Percentiles rank a stretch among this genome's conserved stretches.
Evolutionary conservation across 2,888 invertebrate species (phyloP).

Genomic region (Malacosoma neustria): DNA sequence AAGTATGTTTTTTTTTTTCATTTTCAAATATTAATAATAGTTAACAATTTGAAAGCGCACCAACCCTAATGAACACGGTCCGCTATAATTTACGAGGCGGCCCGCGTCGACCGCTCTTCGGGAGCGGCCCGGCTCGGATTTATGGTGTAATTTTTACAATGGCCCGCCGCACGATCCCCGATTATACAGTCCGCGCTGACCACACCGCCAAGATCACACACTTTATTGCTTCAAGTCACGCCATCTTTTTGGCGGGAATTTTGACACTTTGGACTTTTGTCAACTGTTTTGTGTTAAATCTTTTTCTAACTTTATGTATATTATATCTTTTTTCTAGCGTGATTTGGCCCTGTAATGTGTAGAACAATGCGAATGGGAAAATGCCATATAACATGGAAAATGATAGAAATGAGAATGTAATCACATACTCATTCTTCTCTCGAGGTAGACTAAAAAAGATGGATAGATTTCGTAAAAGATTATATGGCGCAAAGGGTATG

Average conservation of each 20-base stretch:
- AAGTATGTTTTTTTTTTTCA: no score
- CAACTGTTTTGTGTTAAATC: no score
- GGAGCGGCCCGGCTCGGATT: slow-evolving; percentile 52
- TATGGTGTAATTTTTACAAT: slow-evolving; percentile 66
- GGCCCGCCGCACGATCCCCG: slow-evolving; percentile 27
- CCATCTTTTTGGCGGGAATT: no score
- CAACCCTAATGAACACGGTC: slow-evolving; percentile 8
- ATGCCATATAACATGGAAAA: background rate
- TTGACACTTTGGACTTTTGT: no score
- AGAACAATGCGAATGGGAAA: background rate
- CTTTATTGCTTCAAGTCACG: background rate
- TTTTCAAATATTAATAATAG: no score
- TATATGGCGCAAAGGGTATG: no score
- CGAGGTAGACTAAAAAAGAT: no score
- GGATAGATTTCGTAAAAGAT: no score
- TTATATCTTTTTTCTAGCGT: no score
- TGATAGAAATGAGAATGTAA: background rate
- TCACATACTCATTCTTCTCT: no score
- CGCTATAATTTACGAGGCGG: slow-evolving; percentile 17
- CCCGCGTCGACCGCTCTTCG: slow-evolving; percentile 35
- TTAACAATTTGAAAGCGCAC: background rate
- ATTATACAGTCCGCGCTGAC: slow-evolving; percentile 15
- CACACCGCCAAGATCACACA: slow-evolving; percentile 5
- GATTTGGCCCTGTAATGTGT: no score
- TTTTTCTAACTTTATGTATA: no score